phyloP scores from a whole-genome alignment of 2,888 invertebrate genomes.

The Molorchus minor region DNA sequence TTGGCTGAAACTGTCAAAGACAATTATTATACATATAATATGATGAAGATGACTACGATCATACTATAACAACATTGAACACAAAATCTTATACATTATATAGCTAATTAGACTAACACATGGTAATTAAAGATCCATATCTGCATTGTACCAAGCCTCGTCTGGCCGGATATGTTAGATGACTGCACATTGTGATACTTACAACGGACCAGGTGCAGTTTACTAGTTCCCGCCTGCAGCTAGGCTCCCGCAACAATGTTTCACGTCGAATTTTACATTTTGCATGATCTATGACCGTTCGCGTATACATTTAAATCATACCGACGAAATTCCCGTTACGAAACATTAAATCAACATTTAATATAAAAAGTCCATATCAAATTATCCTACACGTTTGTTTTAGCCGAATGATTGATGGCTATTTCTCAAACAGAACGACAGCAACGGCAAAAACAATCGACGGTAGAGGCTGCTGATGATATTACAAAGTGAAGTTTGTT shows the following conservation, averaged over 20 bases:
- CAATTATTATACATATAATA: too few species aligned
- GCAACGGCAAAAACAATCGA: conserved; percentile 9
- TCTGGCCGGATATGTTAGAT: background rate
- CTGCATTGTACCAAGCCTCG: background rate
- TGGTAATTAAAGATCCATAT: background rate
- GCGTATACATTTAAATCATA: conserved; percentile 27
- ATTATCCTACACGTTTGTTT: conserved; percentile 19
- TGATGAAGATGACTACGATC: too few species aligned
- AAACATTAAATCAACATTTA: conserved; percentile 27
- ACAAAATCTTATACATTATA: too few species aligned
- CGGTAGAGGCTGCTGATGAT: background rate
- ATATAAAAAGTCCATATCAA: conserved; percentile 23
- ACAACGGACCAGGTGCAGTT: conserved; percentile 9
- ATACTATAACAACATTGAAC: too few species aligned
- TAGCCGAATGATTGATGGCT: conserved; percentile 17
- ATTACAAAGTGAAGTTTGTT: conserved; percentile 1
- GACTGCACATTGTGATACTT: conserved; percentile 1
- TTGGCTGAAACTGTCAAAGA: too few species aligned
- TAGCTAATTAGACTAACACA: background rate
- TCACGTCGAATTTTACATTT: conserved; percentile 27
- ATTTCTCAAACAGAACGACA: background rate
- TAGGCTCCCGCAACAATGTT: conserved; percentile 22
- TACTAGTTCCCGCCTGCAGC: background rate
- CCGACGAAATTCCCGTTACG: conserved; percentile 21
- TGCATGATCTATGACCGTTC: conserved; percentile 23